Conservation (phyloP, 2,113 vertebrate species). For the Microtus montanus region DNA sequence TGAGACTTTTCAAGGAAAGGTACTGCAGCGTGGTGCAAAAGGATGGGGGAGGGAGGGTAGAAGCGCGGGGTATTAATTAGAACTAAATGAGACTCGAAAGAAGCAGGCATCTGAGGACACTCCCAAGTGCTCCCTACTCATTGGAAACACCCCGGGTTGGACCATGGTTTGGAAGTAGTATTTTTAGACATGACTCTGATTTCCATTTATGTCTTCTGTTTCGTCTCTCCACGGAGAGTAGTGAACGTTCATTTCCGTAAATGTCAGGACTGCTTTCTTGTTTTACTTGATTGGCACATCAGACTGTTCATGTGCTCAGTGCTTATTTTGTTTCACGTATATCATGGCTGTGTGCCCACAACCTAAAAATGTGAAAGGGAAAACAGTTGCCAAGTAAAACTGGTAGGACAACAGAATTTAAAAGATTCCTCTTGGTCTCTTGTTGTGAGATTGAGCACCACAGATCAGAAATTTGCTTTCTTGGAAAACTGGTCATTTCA, state of each 20-base stretch:
- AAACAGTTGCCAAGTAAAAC: neutral
- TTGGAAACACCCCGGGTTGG: neutral
- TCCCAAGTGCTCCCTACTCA: neutral
- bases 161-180: neutral
- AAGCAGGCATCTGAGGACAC: neutral
- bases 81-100: neutral
- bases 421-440: no score
- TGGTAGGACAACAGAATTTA: neutral
- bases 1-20: neutral
- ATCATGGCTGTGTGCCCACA: neutral
- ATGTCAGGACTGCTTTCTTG: neutral
- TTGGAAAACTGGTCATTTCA: neutral
- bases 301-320: neutral
- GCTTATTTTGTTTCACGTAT: neutral
- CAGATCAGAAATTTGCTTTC: neutral
- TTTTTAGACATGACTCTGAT: neutral
- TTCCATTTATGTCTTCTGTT: neutral
- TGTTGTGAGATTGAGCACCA: neutral
- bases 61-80: neutral
- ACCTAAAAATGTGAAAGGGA: neutral
- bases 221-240: neutral
- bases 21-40: neutral
- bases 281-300: neutral
- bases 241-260: neutral
- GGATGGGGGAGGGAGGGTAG: neutral